Percentiles rank a stretch among this genome's conserved stretches.
phyloP scores from a whole-genome alignment of 2,113 vertebrate species.

The Crotophaga sulcirostris region DNA sequence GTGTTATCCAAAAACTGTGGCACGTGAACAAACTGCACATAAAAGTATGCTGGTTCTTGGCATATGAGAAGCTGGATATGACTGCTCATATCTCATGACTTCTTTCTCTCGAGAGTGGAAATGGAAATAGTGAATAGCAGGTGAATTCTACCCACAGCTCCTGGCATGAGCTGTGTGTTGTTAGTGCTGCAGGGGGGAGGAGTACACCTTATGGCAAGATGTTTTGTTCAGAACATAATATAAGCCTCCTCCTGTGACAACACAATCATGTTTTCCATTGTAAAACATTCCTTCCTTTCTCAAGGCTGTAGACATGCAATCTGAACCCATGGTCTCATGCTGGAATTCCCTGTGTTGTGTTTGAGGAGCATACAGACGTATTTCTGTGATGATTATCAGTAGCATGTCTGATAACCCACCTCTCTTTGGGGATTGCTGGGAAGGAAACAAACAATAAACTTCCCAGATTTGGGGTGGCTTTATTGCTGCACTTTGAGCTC shows the following conservation, averaged over 20 bases:
- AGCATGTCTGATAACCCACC: conserved; percentile 50
- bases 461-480: conserved; percentile 61
- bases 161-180: background rate
- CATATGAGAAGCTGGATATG: accelerated
- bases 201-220: background rate
- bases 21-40: background rate
- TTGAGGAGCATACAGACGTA: conserved; percentile 26
- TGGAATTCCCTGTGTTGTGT: background rate
- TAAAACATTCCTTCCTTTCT: background rate
- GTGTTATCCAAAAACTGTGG: background rate
- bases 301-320: background rate
- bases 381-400: conserved; percentile 70
- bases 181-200: background rate
- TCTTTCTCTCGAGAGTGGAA: background rate
- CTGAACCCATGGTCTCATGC: background rate
- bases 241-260: background rate
- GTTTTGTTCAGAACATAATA: background rate
- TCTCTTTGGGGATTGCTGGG: conserved; percentile 39
- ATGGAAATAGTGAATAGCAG: background rate
- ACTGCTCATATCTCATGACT: background rate
- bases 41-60: background rate
- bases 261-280: background rate
- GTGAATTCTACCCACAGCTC: background rate
- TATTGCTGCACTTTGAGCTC: conserved; percentile 54
- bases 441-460: conserved; percentile 70